phyloP scores from a whole-genome alignment of 2,113 vertebrate species.

The Uria aalge region DNA sequence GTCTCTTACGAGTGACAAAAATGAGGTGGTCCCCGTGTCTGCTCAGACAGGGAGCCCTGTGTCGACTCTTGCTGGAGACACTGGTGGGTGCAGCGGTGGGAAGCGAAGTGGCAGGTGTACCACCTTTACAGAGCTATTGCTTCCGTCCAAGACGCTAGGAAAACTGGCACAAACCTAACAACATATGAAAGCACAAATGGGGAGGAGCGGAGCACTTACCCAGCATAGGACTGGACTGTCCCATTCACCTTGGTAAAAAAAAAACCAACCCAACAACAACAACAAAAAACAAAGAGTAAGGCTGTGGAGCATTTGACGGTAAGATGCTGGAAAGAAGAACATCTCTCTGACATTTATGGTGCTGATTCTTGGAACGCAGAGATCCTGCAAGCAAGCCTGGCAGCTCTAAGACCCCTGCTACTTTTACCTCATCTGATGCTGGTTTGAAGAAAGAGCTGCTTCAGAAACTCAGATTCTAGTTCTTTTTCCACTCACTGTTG shows the following conservation, averaged over 20 bases:
- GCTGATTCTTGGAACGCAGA: not conserved
- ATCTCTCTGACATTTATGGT: constrained; percentile 37
- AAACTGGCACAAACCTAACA: constrained; percentile 15
- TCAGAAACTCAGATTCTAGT: not conserved
- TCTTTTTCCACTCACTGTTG: not conserved
- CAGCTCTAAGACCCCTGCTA: constrained; percentile 28
- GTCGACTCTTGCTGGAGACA: not conserved
- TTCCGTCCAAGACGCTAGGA: not conserved
- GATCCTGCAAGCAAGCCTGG: not conserved
- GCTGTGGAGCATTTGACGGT: not conserved
- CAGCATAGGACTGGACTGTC: not conserved
- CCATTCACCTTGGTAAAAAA: not conserved
- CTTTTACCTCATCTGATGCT: constrained; percentile 34
- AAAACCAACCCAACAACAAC: not conserved
- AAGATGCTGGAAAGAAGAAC: not conserved
- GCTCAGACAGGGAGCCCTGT: not conserved
- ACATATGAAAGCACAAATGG: constrained; percentile 29
- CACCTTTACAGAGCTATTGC: not conserved
- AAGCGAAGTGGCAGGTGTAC: not conserved
- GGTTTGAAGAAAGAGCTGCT: constrained; percentile 19
- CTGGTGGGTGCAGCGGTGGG: not conserved
- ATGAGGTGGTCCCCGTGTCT: not conserved
- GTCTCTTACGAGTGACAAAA: not conserved
- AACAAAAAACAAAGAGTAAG: not conserved
- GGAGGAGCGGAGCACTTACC: not conserved